phyloP scores from a whole-genome alignment of 2,113 vertebrate species.

The Mastomys coucha region DNA sequence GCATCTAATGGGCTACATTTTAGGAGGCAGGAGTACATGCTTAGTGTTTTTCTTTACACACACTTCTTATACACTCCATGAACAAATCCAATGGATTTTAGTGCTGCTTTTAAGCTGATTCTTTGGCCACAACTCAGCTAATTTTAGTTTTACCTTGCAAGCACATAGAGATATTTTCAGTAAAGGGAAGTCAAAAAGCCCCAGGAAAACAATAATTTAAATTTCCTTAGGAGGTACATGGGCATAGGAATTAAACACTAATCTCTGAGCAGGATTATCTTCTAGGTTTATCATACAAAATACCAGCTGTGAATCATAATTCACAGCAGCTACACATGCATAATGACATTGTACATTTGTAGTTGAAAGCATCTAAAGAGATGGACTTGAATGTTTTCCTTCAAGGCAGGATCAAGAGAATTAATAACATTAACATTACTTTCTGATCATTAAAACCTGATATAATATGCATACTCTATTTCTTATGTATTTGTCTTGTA shows the following conservation, averaged over 20 bases:
- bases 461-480: not conserved
- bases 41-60: conserved; percentile 1
- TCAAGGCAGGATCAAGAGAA: conserved; percentile 24
- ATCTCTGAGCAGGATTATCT: conserved; percentile 61
- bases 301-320: conserved; percentile 55
- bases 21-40: not conserved
- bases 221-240: conserved; percentile 58
- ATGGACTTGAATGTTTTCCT: conserved; percentile 30
- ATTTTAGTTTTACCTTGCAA: conserved; percentile 28
- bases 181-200: conserved; percentile 49
- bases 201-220: conserved; percentile 59
- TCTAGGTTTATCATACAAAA: conserved; percentile 50
- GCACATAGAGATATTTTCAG: conserved; percentile 23
- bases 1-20: not conserved
- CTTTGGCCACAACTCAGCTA: not conserved
- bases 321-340: conserved; percentile 1
- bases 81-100: conserved; percentile 16
- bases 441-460: conserved; percentile 43
- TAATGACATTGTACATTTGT: conserved; percentile 3
- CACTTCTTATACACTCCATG: not conserved
- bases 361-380: conserved; percentile 35
- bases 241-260: conserved; percentile 60
- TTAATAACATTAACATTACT: conserved; percentile 51
- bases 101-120: not conserved
- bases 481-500: not conserved